These are phyloP conservation scores for Clostera curtula DNA, from an alignment of 2,888 invertebrate species.

Conservation along the genomic window DNA sequence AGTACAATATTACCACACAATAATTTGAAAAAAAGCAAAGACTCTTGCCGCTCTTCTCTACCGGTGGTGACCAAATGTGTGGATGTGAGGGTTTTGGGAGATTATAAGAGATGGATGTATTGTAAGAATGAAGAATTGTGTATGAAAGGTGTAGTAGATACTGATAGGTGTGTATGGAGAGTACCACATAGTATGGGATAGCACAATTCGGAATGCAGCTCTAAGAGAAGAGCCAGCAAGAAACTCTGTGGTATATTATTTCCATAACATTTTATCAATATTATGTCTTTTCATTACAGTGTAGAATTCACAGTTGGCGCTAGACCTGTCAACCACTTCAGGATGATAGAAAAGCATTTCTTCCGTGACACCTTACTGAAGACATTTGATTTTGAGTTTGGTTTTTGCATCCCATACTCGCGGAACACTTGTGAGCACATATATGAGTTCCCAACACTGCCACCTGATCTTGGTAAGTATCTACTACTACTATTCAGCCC, in stretches of 20 bases:
- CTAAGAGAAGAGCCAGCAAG: background rate
- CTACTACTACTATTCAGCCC: too few relatives aligned
- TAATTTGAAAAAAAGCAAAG: too few relatives aligned
- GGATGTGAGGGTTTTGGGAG: too few relatives aligned
- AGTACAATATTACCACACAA: too few relatives aligned
- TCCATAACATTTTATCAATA: background rate
- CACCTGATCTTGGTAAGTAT: slow-evolving; percentile 89
- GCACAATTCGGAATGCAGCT: background rate
- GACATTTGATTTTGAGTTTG: slow-evolving; percentile 99
- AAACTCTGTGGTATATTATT: background rate
- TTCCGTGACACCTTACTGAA: slow-evolving; percentile 94
- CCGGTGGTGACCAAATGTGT: too few relatives aligned
- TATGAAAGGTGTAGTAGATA: too few relatives aligned
- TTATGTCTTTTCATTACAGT: slow-evolving; percentile 65
- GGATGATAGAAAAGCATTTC: slow-evolving; percentile 99
- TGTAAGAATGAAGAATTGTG: too few relatives aligned
- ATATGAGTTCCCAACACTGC: slow-evolving; percentile 96
- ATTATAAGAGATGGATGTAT: too few relatives aligned
- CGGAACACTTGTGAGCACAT: slow-evolving; percentile 99
- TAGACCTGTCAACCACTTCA: slow-evolving; percentile 93
- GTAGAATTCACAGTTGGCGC: slow-evolving; percentile 98
- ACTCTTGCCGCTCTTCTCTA: too few relatives aligned
- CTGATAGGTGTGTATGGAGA: too few relatives aligned
- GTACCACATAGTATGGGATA: too few relatives aligned
- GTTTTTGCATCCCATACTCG: slow-evolving; percentile 98